Percentiles rank a stretch among this genome's conserved stretches.
phyloP scores from a whole-genome alignment of 2,888 invertebrate species.

The Athripsodes cinereus region DNA sequence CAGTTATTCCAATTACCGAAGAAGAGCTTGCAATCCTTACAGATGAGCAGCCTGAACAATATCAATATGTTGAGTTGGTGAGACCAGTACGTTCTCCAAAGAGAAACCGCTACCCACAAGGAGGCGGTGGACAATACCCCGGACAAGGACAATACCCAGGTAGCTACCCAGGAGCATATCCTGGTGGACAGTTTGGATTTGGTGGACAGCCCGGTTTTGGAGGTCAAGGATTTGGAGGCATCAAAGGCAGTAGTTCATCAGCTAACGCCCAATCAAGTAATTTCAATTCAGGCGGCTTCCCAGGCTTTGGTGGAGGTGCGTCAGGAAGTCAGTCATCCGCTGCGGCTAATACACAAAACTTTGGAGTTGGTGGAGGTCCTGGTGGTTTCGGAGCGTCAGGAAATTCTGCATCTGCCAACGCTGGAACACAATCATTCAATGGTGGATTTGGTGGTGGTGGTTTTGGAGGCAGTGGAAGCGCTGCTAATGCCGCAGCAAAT shows the following conservation, averaged over 20 bases:
- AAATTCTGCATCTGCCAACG: conserved; percentile 26
- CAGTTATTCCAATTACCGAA: conserved; percentile 25
- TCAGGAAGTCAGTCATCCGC: conserved; percentile 22
- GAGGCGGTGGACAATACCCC: conserved; percentile 9
- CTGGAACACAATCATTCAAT: conserved; percentile 19
- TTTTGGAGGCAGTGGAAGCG: conserved; percentile 3
- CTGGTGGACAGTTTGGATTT: conserved; percentile 9
- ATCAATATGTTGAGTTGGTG: conserved; percentile 2
- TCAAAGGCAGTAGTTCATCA: conserved; percentile 21
- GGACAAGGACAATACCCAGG: conserved; percentile 1
- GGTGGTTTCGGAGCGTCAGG: conserved; percentile 20
- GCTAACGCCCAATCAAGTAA: conserved; percentile 24
- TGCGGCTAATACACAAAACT: conserved; percentile 24
- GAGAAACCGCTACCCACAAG: conserved; percentile 17
- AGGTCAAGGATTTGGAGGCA: conserved; percentile 18
- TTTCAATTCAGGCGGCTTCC: conserved; percentile 25
- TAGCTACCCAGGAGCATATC: conserved; percentile 4
- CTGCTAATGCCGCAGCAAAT: conserved; percentile 15
- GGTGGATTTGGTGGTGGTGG: conserved; percentile 7
- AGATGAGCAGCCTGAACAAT: conserved; percentile 3
- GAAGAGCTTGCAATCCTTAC: conserved; percentile 19
- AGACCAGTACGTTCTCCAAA: conserved; percentile 15
- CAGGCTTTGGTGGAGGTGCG: conserved; percentile 17
- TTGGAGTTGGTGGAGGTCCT: conserved; percentile 13
- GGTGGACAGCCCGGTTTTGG: conserved; percentile 18